Conservation (phyloP, 2,113 vertebrate species). For the Anhinga anhinga region DNA sequence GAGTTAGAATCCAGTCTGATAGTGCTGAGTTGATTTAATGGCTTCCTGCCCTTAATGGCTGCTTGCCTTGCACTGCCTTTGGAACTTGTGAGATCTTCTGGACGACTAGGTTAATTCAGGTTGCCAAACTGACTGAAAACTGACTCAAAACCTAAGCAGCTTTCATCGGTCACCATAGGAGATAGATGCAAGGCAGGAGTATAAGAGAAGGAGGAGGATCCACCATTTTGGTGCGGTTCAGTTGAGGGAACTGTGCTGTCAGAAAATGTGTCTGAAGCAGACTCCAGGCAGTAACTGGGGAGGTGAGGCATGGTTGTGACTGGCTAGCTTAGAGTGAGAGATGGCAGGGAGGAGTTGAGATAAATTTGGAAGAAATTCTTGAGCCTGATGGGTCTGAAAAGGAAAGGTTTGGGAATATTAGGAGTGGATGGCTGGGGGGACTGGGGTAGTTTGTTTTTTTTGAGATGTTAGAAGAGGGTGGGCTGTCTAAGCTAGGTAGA, state of each 20-base stretch:
- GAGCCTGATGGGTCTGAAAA: neutral
- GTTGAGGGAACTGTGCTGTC: neutral
- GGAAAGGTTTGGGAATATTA: neutral
- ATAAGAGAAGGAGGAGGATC: neutral
- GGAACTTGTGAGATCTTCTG: neutral
- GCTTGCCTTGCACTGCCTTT: neutral
- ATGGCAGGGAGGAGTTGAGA: neutral
- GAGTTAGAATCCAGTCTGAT: neutral
- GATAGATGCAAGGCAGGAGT: neutral
- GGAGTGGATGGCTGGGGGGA: neutral
- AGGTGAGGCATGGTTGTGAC: neutral
- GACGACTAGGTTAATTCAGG: neutral
- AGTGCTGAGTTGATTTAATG: neutral
- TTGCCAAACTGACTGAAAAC: neutral
- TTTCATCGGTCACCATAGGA: neutral
- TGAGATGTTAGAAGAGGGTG: neutral
- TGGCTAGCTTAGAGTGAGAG: neutral
- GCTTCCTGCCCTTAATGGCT: neutral
- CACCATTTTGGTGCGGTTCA: neutral
- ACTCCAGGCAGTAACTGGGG: neutral
- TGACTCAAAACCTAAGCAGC: neutral
- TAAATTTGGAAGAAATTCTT: neutral
- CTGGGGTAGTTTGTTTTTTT: neutral
- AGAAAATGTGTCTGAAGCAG: rapidly evolving
- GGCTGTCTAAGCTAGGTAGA: neutral